Percentiles rank a stretch among this genome's conserved stretches.
Conservation (phyloP, 2,888 invertebrate genomes). For the Frankliniella intonsa region DNA sequence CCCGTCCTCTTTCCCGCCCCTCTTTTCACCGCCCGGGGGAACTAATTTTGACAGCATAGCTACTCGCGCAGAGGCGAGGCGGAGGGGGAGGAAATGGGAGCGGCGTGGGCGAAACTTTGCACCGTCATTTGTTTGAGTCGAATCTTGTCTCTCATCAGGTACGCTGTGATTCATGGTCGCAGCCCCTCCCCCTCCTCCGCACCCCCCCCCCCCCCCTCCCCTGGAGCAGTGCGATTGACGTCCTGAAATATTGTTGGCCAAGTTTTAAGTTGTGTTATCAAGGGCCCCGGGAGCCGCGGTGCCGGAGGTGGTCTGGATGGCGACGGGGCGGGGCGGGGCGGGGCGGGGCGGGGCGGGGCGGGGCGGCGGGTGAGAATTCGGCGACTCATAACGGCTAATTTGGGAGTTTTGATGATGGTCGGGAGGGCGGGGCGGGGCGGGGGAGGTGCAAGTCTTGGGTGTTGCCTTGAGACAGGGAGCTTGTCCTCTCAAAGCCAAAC, state of each 20-base stretch:
- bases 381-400: neutral
- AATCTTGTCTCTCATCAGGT: constrained; percentile 26
- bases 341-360: neutral
- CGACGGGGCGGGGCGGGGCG: neutral
- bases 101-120: neutral
- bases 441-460: too few relatives aligned
- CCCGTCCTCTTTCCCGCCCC: neutral
- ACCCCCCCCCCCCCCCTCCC: neutral
- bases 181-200: neutral
- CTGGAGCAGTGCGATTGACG: neutral
- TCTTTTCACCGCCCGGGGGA: neutral
- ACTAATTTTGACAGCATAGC: constrained; percentile 3
- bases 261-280: constrained; percentile 23
- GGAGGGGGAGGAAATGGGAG: neutral
- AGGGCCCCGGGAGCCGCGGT: neutral
- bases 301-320: neutral
- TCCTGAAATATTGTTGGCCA: constrained; percentile 17
- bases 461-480: too few relatives aligned
- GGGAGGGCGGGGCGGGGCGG: too few relatives aligned
- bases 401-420: neutral
- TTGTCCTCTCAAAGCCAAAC: too few relatives aligned
- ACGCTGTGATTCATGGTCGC: neutral
- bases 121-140: constrained; percentile 25
- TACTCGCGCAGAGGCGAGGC: neutral
- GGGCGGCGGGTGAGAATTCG: neutral